phyloP scores from a whole-genome alignment of 2,113 vertebrate genomes.

The Riparia riparia region DNA sequence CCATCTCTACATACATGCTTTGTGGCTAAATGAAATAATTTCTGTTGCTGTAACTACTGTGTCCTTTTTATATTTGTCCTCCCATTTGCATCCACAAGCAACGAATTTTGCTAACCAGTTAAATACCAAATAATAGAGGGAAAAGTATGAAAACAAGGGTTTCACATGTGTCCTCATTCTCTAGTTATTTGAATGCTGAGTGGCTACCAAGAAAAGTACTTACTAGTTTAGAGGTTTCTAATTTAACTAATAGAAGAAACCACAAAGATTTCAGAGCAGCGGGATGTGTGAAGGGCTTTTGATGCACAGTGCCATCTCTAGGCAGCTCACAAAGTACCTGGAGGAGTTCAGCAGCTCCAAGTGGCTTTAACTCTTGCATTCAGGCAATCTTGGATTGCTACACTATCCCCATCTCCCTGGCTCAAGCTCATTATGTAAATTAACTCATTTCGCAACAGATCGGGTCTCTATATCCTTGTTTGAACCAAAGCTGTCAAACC shows the following conservation, averaged over 20 bases:
- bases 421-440: background rate
- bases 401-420: background rate
- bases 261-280: background rate
- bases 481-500: background rate
- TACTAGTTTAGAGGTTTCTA: constrained; percentile 33
- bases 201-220: background rate
- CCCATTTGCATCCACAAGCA: background rate
- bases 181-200: constrained; percentile 7
- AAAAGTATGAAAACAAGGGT: background rate
- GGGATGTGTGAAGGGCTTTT: background rate
- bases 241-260: constrained; percentile 6
- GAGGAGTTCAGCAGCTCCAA: background rate
- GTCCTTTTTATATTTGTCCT: background rate
- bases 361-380: background rate
- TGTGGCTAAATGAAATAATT: constrained; percentile 31
- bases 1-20: background rate
- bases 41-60: constrained; percentile 8
- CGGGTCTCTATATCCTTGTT: background rate
- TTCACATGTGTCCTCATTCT: background rate
- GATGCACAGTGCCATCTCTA: background rate
- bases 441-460: background rate
- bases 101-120: background rate
- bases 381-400: background rate
- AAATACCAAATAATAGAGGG: background rate
- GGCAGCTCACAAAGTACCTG: background rate